Percentiles rank a stretch among this genome's conserved stretches.
Conservation (phyloP, 2,888 invertebrate genomes). For the Caenorhabditis angaria region DNA sequence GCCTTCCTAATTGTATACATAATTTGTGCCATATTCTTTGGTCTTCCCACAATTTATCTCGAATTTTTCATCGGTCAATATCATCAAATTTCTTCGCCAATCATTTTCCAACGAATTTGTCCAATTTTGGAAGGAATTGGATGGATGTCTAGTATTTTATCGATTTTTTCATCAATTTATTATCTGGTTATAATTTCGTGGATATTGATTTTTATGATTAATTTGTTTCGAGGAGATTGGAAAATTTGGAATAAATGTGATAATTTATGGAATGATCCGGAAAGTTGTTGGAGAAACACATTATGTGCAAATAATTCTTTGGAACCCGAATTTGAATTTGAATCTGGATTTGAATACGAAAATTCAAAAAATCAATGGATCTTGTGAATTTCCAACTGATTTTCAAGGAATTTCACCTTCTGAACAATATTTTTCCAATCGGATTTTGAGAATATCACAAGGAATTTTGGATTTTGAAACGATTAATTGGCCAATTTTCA, state of each 20-base stretch:
- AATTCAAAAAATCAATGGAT: constrained; percentile 13
- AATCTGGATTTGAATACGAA: constrained; percentile 7
- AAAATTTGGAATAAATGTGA: constrained; percentile 22
- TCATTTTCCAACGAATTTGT: constrained; percentile 18
- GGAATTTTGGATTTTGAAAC: constrained; percentile 50
- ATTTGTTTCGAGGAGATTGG: constrained; percentile 14
- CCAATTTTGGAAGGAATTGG: constrained; percentile 77
- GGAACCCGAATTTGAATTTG: no score
- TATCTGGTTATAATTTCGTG: constrained; percentile 66
- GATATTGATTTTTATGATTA: constrained; percentile 55
- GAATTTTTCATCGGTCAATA: constrained; percentile 71
- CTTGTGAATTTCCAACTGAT: not conserved
- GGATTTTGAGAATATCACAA: constrained; percentile 48
- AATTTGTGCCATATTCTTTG: constrained; percentile 70
- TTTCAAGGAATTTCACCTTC: not conserved
- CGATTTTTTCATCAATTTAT: constrained; percentile 77
- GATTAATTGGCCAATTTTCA: constrained; percentile 51
- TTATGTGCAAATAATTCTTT: no score
- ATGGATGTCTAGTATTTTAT: constrained; percentile 89
- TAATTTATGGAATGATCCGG: constrained; percentile 37
- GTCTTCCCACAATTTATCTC: constrained; percentile 71
- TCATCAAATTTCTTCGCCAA: constrained; percentile 15
- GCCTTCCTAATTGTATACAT: constrained; percentile 72
- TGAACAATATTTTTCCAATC: constrained; percentile 8
- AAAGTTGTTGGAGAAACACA: constrained; percentile 10